phyloP scores from a whole-genome alignment of 2,113 vertebrate genomes.

The Xiphophorus hellerii region DNA sequence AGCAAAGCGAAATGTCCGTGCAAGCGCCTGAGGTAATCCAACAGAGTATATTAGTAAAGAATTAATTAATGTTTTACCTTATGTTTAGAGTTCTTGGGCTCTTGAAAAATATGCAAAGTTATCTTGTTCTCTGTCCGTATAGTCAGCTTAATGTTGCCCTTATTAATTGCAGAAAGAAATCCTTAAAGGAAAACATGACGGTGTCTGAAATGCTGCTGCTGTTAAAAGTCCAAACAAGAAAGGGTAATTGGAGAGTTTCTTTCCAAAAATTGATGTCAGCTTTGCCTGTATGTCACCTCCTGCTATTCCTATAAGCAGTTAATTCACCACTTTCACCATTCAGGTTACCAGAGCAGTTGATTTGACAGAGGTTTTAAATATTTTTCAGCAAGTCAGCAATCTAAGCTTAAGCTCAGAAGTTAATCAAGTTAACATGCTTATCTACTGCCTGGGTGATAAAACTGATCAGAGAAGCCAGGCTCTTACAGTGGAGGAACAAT shows the following conservation, averaged over 20 bases:
- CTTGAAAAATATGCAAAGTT: neutral
- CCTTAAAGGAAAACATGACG: neutral
- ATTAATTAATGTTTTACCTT: neutral
- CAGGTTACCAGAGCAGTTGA: neutral
- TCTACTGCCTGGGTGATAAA: neutral
- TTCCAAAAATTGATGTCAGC: neutral
- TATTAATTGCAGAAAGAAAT: neutral
- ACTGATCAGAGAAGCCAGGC: neutral
- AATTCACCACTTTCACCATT: neutral
- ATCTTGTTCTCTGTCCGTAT: neutral
- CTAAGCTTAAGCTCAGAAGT: neutral
- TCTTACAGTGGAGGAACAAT: neutral
- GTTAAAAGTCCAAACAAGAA: neutral
- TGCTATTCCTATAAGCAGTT: neutral
- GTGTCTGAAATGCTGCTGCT: neutral
- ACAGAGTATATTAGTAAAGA: too few species aligned
- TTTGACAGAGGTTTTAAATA: neutral
- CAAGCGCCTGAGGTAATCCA: too few species aligned
- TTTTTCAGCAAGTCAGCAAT: conserved; percentile 1
- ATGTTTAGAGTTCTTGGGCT: neutral
- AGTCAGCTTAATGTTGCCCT: neutral
- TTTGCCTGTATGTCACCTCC: neutral
- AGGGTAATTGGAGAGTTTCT: neutral
- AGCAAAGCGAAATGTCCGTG: too few species aligned
- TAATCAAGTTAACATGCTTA: conserved; percentile 2